Percentiles rank a stretch among this genome's conserved stretches.
phyloP scores from a whole-genome alignment of 1,140 invertebrate genomes.

The Lepidostoma basale region DNA sequence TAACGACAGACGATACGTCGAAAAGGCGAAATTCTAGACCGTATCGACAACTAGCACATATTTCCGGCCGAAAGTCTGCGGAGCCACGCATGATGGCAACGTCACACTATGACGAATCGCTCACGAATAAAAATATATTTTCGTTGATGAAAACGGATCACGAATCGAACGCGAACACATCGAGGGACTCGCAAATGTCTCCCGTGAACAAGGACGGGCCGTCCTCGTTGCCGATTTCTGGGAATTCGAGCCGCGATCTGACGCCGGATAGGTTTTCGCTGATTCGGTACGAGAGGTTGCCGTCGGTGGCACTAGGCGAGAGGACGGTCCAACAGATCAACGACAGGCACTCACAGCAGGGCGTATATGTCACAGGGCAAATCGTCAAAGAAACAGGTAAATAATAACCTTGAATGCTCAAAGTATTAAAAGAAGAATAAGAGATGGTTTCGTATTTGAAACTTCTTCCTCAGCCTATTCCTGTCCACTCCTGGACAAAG shows the following conservation, averaged over 20 bases:
- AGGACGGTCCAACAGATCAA: constrained; percentile 44
- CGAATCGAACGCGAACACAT: too few relatives aligned
- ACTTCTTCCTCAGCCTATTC: too few relatives aligned
- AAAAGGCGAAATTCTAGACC: not conserved
- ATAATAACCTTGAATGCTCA: too few relatives aligned
- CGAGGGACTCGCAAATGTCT: too few relatives aligned
- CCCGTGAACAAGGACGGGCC: too few relatives aligned
- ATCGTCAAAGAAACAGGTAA: constrained; percentile 22
- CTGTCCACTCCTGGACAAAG: too few relatives aligned
- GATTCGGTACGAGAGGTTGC: constrained; percentile 54
- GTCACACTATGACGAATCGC: not conserved
- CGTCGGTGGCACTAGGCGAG: constrained; percentile 50
- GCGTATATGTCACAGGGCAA: constrained; percentile 54
- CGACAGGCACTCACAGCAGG: constrained; percentile 50
- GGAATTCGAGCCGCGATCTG: not conserved
- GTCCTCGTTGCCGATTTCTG: too few relatives aligned
- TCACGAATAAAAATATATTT: not conserved
- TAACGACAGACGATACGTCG: constrained; percentile 2
- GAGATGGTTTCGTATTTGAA: too few relatives aligned
- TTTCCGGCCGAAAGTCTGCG: constrained; percentile 37
- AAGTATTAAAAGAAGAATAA: too few relatives aligned
- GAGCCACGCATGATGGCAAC: constrained; percentile 37
- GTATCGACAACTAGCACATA: not conserved
- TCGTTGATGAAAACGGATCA: not conserved
- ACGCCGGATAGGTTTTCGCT: constrained; percentile 52